These are phyloP conservation scores for Acrobasis repandana DNA, from an alignment of 2,888 invertebrate genomes.

Conservation along the genomic window DNA sequence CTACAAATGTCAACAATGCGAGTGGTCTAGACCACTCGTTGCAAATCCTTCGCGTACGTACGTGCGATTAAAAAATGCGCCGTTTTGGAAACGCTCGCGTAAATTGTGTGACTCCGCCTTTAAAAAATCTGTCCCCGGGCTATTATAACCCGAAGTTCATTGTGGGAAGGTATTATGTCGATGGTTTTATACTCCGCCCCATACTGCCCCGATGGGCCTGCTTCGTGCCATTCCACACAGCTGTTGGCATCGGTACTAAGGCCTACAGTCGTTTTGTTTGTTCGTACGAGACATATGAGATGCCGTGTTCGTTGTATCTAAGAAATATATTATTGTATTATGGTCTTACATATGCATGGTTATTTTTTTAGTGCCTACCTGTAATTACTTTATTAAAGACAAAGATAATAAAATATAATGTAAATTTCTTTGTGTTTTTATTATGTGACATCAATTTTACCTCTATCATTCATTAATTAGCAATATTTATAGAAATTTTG, in stretches of 20 bases:
- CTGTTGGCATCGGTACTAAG: slow-evolving; percentile 19
- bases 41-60: no score
- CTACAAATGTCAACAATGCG: no score
- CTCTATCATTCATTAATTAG: no score
- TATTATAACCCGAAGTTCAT: no score
- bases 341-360: slow-evolving; percentile 81
- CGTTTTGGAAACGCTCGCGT: no score
- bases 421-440: slow-evolving; percentile 62
- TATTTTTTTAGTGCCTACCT: slow-evolving; percentile 83
- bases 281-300: slow-evolving; percentile 38
- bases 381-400: slow-evolving; percentile 83
- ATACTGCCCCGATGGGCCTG: slow-evolving; percentile 1
- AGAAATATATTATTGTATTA: slow-evolving; percentile 79
- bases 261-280: slow-evolving; percentile 14
- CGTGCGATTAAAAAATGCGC: no score
- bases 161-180: no score
- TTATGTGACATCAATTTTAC: slow-evolving; percentile 16
- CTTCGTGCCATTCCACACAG: slow-evolving; percentile 19
- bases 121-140: no score
- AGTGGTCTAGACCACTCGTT: no score
- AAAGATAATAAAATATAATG: slow-evolving; percentile 82
- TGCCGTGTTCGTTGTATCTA: slow-evolving; percentile 72
- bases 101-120: no score
- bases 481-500: no score
- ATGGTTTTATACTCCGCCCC: background rate